Conservation (phyloP, 2,797 vertebrate species). For the Alosa sapidissima region DNA sequence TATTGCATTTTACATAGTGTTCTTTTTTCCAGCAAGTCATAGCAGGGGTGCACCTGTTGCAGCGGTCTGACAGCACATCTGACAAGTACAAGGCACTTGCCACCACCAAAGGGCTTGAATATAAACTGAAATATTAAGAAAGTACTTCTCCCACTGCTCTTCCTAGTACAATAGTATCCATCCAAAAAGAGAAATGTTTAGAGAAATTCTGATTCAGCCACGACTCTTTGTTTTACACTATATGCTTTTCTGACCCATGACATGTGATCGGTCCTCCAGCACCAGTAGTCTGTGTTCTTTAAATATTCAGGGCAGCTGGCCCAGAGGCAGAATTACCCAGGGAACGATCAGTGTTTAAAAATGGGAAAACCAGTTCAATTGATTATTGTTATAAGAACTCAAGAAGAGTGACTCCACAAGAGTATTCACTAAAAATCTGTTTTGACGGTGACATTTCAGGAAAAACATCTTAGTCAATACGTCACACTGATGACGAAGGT, state of each 20-base stretch:
- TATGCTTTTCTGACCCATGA: not conserved
- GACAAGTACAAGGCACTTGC: not conserved
- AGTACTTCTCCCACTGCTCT: not conserved
- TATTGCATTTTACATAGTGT: not conserved
- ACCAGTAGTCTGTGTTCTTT: not conserved
- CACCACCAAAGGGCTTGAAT: not conserved
- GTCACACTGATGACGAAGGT: not conserved
- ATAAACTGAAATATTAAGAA: not conserved
- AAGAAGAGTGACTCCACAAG: not conserved
- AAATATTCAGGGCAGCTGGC: constrained; percentile 18
- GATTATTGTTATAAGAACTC: not conserved
- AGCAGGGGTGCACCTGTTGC: not conserved
- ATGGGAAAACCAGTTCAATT: constrained; percentile 8
- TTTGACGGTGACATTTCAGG: not conserved
- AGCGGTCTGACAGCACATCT: not conserved
- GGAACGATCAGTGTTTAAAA: not conserved
- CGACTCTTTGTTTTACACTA: not conserved
- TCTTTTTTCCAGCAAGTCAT: not conserved
- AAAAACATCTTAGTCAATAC: not conserved
- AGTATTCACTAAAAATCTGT: not conserved
- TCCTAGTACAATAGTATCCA: not conserved
- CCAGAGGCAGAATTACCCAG: not conserved
- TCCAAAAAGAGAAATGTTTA: not conserved
- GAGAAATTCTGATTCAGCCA: not conserved
- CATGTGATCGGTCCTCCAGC: constrained; percentile 7